phyloP scores from a whole-genome alignment of 2,113 vertebrate species.

The Scophthalmus maximus region DNA sequence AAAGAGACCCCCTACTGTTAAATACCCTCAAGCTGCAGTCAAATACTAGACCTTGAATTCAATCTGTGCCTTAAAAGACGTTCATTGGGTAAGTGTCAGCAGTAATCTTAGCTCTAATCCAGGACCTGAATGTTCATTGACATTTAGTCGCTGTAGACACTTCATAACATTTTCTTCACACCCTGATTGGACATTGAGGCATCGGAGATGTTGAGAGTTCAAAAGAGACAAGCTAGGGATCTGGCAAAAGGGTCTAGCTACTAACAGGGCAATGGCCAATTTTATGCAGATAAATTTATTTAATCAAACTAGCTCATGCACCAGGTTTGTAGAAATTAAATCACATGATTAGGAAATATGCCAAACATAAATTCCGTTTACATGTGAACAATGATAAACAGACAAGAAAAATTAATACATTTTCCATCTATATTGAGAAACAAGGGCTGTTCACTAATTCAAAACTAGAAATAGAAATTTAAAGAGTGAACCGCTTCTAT shows the following conservation, averaged over 20 bases:
- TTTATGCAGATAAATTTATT: no score
- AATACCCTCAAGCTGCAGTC: constrained; percentile 18
- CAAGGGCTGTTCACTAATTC: constrained; percentile 20
- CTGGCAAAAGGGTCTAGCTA: no score
- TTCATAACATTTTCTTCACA: background rate
- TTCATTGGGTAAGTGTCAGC: constrained; percentile 1
- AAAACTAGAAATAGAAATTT: constrained; percentile 18
- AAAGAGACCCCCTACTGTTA: constrained; percentile 59
- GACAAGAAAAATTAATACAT: background rate
- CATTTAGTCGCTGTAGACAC: background rate
- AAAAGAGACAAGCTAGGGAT: no score
- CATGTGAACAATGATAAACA: background rate
- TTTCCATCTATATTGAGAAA: background rate
- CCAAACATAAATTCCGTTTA: background rate
- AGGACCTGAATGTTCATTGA: background rate
- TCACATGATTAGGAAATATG: no score
- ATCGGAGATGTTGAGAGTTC: no score
- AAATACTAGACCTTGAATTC: constrained; percentile 10
- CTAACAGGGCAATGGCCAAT: no score
- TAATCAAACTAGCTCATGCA: background rate
- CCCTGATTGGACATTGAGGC: no score
- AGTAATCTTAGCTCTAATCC: background rate
- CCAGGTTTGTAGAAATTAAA: background rate
- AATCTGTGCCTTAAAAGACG: background rate
- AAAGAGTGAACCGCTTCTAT: constrained; percentile 29